Evolutionary conservation across 2,797 vertebrate genomes (phyloP), one percentile per base, ranked within the genome.

Genomic region (Bovichtus diacanthus): DNA sequence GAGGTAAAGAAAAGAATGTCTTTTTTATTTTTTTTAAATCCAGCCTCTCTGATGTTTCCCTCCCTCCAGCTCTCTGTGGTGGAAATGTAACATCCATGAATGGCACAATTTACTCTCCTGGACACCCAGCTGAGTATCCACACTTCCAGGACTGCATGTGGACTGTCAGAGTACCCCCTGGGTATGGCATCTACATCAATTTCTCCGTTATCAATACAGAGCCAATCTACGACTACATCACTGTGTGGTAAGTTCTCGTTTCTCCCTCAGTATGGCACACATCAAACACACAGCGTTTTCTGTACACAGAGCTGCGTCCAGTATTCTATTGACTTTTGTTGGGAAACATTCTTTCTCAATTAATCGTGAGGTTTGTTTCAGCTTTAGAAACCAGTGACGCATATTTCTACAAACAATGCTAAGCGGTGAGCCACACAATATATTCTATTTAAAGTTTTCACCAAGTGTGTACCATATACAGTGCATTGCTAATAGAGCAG

Each of bases 171-270:
- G 97, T 99, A 0, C 95, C 98, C 55, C 98, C 97, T 41, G 97
- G 97, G 2, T 97, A 98, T 60, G 98, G 98, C 86, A 97, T 99
- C 87, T 96, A 96, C 89, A 97, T 99, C 88, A 98, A 98, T 93
- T 99, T 99, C 88, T 97, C 97, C 74, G 94, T 98, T 53, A 97
- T 99, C 78, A 98, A 98, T 89, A 99, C 98, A 11, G 98, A 99
- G 81, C 97, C 97, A 43, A 98, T 98, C 91, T 99, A 99, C 55
- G 98, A 99, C 94, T 99, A 98, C 90, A 98, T 99, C 92, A 99
- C 96, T 72, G 97, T 99, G 67, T 99, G 98, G 98, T 99, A 94
- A 95, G 96, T 76, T 78, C 23, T 62, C 5, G 19, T 79, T 76
- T 55, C 25, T 70, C 15, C 74, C 16, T 73, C 56, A 34, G 25